Conservation (phyloP, 2,797 vertebrate genomes). For the Sebastes trivittatus region DNA sequence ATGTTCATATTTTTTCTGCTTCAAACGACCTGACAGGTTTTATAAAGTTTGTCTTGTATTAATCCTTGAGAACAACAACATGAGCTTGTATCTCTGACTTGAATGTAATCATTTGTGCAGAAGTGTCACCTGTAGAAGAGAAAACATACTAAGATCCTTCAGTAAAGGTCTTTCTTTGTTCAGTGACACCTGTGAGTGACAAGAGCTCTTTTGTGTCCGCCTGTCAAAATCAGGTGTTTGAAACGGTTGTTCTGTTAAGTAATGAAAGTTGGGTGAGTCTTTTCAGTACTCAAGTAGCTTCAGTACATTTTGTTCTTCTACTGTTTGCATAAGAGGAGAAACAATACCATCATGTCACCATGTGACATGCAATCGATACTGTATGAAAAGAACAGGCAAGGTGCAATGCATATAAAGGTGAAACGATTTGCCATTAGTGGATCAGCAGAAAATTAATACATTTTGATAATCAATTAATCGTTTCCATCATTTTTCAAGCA, state of each 20-base stretch:
- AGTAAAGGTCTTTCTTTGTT: constrained; percentile 19
- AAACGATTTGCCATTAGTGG: neutral
- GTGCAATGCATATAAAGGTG: neutral
- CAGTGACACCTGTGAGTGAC: constrained; percentile 43
- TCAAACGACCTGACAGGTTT: neutral
- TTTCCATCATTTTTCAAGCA: no score
- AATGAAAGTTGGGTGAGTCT: neutral
- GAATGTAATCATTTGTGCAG: neutral
- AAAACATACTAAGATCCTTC: neutral
- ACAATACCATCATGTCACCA: neutral
- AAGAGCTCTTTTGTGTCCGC: constrained; percentile 3
- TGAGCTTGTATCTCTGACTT: neutral
- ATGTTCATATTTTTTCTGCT: neutral
- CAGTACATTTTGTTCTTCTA: neutral
- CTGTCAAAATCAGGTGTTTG: constrained; percentile 65
- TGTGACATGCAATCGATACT: no score
- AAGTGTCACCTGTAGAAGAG: neutral
- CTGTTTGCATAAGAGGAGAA: neutral
- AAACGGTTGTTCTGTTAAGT: neutral
- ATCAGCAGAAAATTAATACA: neutral
- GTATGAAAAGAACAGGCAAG: neutral
- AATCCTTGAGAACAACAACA: neutral
- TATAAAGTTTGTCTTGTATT: neutral
- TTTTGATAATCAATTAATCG: no score
- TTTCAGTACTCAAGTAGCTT: neutral